Percentiles rank a stretch among this genome's conserved stretches.
phyloP scores from a whole-genome alignment of 2,888 invertebrate genomes.

The Dichetophora obliterata region DNA sequence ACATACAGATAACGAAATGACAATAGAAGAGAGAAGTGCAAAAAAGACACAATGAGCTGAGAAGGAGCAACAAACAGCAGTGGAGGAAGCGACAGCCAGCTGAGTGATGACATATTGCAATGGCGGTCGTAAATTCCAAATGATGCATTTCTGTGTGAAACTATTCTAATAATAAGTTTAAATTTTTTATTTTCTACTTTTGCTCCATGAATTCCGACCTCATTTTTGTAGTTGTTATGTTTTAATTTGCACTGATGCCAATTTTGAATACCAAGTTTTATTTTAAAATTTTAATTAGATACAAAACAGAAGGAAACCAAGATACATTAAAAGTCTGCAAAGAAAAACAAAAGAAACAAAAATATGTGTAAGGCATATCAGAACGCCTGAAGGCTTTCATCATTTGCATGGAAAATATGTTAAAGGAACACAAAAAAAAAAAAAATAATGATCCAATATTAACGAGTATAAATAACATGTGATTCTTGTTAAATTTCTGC shows the following conservation, averaged over 20 bases:
- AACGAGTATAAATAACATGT: too few relatives aligned
- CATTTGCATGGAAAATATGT: too few relatives aligned
- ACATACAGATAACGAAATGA: neutral
- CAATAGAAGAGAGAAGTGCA: neutral
- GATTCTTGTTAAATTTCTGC: too few relatives aligned
- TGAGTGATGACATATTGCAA: constrained; percentile 28
- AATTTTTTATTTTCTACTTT: constrained; percentile 22
- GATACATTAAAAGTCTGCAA: too few relatives aligned
- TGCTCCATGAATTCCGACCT: neutral
- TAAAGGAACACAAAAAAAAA: too few relatives aligned
- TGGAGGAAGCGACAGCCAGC: constrained; percentile 1
- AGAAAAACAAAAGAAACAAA: too few relatives aligned
- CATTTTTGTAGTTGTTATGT: neutral
- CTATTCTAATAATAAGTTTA: constrained; percentile 24
- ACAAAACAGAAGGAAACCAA: neutral
- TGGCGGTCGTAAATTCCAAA: constrained; percentile 30
- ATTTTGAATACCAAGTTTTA: neutral
- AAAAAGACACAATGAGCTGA: neutral
- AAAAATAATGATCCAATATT: too few relatives aligned
- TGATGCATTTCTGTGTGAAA: constrained; percentile 11
- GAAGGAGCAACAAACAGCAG: neutral
- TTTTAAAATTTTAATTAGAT: neutral
- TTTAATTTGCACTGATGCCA: neutral
- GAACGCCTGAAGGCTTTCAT: too few relatives aligned
- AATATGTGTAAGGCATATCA: too few relatives aligned